Conservation (phyloP, 2,888 invertebrate species). For the Apodemia zela region DNA sequence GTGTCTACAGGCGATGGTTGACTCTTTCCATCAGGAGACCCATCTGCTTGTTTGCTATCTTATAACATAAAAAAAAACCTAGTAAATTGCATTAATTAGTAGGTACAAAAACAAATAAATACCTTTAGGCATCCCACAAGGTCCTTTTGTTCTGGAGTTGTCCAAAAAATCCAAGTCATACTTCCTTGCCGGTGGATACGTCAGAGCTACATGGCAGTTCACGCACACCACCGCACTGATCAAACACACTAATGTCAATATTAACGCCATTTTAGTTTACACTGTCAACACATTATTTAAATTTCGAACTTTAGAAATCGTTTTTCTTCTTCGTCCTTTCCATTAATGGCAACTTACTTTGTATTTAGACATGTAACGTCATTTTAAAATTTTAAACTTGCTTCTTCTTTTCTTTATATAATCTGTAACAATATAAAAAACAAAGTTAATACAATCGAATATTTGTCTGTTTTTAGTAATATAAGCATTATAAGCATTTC, state of each 20-base stretch:
- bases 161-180: conserved; percentile 96
- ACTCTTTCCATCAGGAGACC: no score
- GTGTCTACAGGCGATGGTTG: not conserved
- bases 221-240: conserved; percentile 46
- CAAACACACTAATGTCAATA: conserved; percentile 46
- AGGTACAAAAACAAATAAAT: conserved; percentile 47
- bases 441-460: no score
- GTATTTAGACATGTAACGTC: not conserved
- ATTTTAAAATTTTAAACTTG: not conserved
- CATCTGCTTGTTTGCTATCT: no score
- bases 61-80: no score
- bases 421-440: conserved; percentile 23
- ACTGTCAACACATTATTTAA: conserved; percentile 28
- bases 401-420: conserved; percentile 11
- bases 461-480: no score
- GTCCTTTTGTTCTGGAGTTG: conserved; percentile 92
- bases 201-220: conserved; percentile 89
- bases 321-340: conserved; percentile 18
- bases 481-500: no score
- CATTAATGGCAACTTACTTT: not conserved
- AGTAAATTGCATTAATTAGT: no score
- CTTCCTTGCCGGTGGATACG: conserved; percentile 93
- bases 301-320: conserved; percentile 10
- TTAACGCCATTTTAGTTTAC: conserved; percentile 47
- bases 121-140: conserved; percentile 98